phyloP scores from a whole-genome alignment of 2,888 invertebrate species.

The Agrotis puta region DNA sequence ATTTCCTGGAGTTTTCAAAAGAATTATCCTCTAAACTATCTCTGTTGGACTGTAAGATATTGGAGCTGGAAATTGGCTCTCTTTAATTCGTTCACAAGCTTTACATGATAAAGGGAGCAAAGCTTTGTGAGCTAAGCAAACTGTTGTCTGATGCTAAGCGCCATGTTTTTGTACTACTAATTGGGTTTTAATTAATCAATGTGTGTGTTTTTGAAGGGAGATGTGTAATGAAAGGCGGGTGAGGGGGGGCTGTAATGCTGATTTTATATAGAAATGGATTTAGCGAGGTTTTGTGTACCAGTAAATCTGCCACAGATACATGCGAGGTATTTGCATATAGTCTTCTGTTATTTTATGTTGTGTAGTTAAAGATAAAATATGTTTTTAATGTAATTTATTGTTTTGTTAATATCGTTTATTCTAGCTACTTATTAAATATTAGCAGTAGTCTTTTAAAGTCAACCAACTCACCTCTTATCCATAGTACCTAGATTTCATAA shows the following conservation, averaged over 20 bases:
- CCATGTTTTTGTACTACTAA: slow-evolving; percentile 59
- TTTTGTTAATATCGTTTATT: too few relatives aligned
- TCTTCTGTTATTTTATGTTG: too few relatives aligned
- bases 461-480: too few relatives aligned
- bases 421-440: too few relatives aligned
- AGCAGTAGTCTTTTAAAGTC: too few relatives aligned
- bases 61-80: slow-evolving; percentile 53
- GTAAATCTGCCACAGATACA: too few relatives aligned
- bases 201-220: slow-evolving; percentile 46
- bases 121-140: slow-evolving; percentile 57
- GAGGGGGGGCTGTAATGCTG: background rate
- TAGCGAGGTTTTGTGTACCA: background rate
- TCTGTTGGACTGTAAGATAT: slow-evolving; percentile 53
- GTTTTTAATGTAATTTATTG: too few relatives aligned
- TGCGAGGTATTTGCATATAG: too few relatives aligned
- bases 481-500: too few relatives aligned
- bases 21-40: slow-evolving; percentile 33
- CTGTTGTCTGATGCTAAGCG: slow-evolving; percentile 55
- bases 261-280: background rate
- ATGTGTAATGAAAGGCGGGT: background rate
- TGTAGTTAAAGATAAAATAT: too few relatives aligned
- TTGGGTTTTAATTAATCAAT: slow-evolving; percentile 60
- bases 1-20: slow-evolving; percentile 18
- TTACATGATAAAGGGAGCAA: slow-evolving; percentile 64
- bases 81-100: slow-evolving; percentile 61